phyloP scores from a whole-genome alignment of 2,113 vertebrate species.

The Otus sunia region DNA sequence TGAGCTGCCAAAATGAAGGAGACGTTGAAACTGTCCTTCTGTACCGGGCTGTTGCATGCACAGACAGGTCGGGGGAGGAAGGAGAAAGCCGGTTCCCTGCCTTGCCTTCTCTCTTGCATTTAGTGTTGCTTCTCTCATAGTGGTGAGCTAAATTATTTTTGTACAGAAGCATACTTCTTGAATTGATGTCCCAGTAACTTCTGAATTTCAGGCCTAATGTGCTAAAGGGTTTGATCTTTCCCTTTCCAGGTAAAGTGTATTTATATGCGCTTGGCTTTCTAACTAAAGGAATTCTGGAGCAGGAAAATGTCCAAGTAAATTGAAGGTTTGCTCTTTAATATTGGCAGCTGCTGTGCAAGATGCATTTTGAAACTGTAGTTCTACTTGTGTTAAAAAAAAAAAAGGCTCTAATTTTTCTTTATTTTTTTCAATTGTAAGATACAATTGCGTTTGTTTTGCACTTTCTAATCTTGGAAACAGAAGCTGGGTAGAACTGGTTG shows the following conservation, averaged over 20 bases:
- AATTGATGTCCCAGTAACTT: neutral
- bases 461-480: constrained; percentile 18
- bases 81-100: neutral
- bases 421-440: neutral
- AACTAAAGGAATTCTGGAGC: neutral
- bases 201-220: neutral
- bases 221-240: neutral
- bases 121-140: neutral
- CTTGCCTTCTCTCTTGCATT: neutral
- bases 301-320: neutral
- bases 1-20: neutral
- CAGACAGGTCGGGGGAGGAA: neutral
- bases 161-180: neutral
- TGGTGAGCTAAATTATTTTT: neutral
- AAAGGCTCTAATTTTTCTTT: neutral
- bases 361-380: neutral
- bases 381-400: neutral
- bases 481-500: neutral
- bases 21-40: neutral
- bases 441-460: constrained; percentile 12
- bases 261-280: neutral
- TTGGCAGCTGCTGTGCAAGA: neutral
- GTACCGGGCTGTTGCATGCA: neutral
- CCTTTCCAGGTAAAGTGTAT: neutral
- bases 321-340: neutral